Conservation (phyloP, 2,113 vertebrate species). For the Corythoichthys intestinalis region DNA sequence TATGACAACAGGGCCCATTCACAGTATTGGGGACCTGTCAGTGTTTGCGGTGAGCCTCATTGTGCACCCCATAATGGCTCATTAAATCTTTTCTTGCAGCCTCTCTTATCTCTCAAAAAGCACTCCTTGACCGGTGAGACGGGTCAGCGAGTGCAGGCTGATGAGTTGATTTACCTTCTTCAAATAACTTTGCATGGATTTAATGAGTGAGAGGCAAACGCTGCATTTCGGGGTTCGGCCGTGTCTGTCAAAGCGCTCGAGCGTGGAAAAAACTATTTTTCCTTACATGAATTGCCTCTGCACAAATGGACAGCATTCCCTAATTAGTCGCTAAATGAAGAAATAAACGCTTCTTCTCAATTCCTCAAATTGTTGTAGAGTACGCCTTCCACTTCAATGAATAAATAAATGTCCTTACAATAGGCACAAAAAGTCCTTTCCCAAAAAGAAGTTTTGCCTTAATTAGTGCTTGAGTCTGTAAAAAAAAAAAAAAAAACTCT, state of each 20-base stretch:
- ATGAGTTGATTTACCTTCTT: conserved; percentile 62
- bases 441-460: background rate
- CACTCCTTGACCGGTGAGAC: conserved; percentile 59
- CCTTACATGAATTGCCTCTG: conserved; percentile 7
- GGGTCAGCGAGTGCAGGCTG: conserved; percentile 58
- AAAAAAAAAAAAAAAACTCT: background rate
- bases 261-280: conserved; percentile 35
- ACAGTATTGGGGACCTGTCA: conserved; percentile 70
- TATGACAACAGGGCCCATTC: conserved; percentile 58
- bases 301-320: background rate
- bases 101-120: conserved; percentile 68
- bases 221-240: conserved; percentile 17
- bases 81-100: conserved; percentile 69
- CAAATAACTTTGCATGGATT: conserved; percentile 63
- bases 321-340: background rate
- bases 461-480: background rate
- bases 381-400: background rate
- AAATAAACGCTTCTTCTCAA: background rate
- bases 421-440: background rate
- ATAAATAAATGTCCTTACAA: background rate
- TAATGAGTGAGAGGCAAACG: conserved; percentile 43
- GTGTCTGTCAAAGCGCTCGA: conserved; percentile 26
- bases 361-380: background rate
- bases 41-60: conserved; percentile 61
- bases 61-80: conserved; percentile 68